Evolutionary conservation across 2,113 vertebrate genomes (phyloP), one percentile per base, ranked within the genome.

Genomic region (Paraplagusia blochii): DNA sequence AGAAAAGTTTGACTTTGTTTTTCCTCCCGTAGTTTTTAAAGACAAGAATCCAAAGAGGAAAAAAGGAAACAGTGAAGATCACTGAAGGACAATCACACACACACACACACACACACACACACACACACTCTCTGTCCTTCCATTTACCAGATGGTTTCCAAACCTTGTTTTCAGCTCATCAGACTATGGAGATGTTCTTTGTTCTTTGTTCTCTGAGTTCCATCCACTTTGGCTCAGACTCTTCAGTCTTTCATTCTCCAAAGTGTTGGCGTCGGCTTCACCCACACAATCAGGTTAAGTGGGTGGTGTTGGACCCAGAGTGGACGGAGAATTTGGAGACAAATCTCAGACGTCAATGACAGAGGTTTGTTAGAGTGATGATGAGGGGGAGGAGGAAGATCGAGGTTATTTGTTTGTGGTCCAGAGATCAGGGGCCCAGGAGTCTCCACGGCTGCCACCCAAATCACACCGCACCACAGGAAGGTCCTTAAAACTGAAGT

Each of bases 241-340:
- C n/a, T n/a, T 53, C 16, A 18, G 43, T 35, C 54, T n/a, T 53
- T 15, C 9, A 43, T 36, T 58, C 22, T 36, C 59, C 1, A 1
- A 36, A 64, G 60, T 58, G 29, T 48, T 64, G 60, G 60, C 54
- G 14, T 53, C 13, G 48, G 19, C 6, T 36, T 53, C n/a, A n/a
- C n/a, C n/a, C n/a, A n/a, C n/a, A 53, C 33, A 71, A 71, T 71
- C 11, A 53, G 7, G 17, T 58, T 58, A 71, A 71, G 47, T 51
- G 47, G 42, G 15, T 18, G 39, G 17, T 57, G 9, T 33, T 69
- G 44, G 13, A 56, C 16, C 17, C 44, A 34, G 19, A 29, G 39
- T 10, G 17, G 17, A 19, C 43, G 15, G 22, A 13, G 18, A 52
- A 9, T 19, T 13, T 11, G 5, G 43, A 48, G 19, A 0, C 3